Base-by-base conservation (phyloP, 1,140 invertebrate genomes). In the Eumaeus atala region DNA sequence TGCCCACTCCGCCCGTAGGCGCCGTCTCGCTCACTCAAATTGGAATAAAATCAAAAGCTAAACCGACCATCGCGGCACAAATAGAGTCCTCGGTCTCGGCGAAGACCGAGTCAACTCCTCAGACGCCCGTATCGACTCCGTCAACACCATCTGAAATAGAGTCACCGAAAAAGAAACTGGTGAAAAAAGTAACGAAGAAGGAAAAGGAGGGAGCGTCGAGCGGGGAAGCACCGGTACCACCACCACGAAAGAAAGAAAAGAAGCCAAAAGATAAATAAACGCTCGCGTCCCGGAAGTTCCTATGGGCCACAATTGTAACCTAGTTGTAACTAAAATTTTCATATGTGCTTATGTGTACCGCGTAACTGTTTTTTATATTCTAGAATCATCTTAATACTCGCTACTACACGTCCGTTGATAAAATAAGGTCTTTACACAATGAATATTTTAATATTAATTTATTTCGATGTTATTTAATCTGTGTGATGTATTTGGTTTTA, bases 201-300 rank as follows among this genome's bases (percentile, higher is more conserved):
- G 81, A 82, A 12, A 87, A 87, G 61, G 81, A 81, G 33, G 62
- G 21, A 28, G 21, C 56, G 37, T 58, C 74, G 44, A 66, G 68
- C 40, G 73, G 62, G 40, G 87, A 88, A 16, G 75, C 74, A 36
- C 84, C 87, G 9, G 86, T 88, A 28, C 87, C 87, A 59, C 87
- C 87, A 53, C 87, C 87, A 53, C 77, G 87, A 44, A 88, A 88
- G 73, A 88, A 88, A 67, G 86, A 88, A 69, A 88, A 88, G 73
- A 88, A 88, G 62, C 86, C 84, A 62, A 87, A 88, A 77, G 82
- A 88, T 51, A 84, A 85, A 63, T 82, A 72, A 79, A 70, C 67
- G 64, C 60, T 51, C 59, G 64, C 70, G 61, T 57, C 64, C 64
- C 52, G 57, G 69, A 61, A 77, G 72, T 81, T 83, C 78, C 81